phyloP scores from a whole-genome alignment of 1,140 invertebrate species.

The Mercenaria mercenaria region DNA sequence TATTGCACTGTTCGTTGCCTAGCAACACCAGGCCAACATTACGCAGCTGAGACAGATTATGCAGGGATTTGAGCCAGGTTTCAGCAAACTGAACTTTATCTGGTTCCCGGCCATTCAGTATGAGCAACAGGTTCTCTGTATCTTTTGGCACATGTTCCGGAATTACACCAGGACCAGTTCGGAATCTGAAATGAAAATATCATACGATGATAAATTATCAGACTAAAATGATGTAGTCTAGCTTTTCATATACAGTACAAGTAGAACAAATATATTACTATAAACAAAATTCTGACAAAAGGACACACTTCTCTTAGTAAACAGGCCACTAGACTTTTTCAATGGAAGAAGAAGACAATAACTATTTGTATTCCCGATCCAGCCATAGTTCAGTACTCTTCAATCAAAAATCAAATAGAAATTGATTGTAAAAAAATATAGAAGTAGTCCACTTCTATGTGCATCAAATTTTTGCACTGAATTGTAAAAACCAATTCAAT shows the following conservation, averaged over 20 bases:
- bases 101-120: conserved; percentile 87
- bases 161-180: conserved; percentile 87
- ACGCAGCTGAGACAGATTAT: conserved; percentile 81
- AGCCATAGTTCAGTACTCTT: too few species aligned
- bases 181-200: conserved; percentile 83
- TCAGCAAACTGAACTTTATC: conserved; percentile 87
- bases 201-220: not conserved
- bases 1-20: conserved; percentile 88
- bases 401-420: too few species aligned
- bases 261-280: not conserved
- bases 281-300: not conserved
- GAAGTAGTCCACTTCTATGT: too few species aligned
- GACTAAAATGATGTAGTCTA: not conserved
- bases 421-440: too few species aligned
- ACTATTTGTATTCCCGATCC: too few species aligned
- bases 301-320: too few species aligned
- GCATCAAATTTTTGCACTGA: too few species aligned
- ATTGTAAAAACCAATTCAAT: too few species aligned
- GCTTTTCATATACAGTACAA: not conserved
- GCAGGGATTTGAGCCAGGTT: conserved; percentile 87
- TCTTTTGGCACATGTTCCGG: conserved; percentile 86
- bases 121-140: conserved; percentile 87
- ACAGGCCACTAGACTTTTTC: too few species aligned
- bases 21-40: conserved; percentile 87
- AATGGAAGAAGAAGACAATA: too few species aligned